phyloP scores from a whole-genome alignment of 2,888 invertebrate genomes.

The Strigamia crassipes region DNA sequence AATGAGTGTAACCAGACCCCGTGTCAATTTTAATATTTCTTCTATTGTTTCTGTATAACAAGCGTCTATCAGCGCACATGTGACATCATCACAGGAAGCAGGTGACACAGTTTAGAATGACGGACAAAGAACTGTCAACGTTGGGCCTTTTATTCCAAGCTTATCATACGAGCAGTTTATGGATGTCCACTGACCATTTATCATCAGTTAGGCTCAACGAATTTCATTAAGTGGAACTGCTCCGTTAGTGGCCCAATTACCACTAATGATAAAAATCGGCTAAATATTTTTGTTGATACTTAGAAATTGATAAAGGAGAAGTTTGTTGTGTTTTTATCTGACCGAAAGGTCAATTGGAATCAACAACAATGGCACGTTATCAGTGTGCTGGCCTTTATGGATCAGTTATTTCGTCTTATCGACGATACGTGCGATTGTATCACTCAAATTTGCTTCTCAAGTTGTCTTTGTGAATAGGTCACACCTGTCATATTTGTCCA shows the following conservation, averaged over 20 bases:
- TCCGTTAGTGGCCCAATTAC: slow-evolving; percentile 1
- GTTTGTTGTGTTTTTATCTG: background rate
- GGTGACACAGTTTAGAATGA: slow-evolving; percentile 16
- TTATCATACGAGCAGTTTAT: slow-evolving; percentile 25
- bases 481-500: background rate
- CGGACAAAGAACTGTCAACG: slow-evolving; percentile 24
- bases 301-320: background rate
- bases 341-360: background rate
- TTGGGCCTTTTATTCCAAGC: slow-evolving; percentile 4
- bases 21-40: slow-evolving; percentile 1
- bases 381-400: background rate
- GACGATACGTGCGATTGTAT: background rate
- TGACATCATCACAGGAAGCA: slow-evolving; percentile 25
- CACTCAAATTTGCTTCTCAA: background rate
- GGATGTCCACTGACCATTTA: slow-evolving; percentile 29
- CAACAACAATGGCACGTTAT: background rate
- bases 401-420: background rate
- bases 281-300: background rate
- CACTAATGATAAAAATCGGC: background rate
- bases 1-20: background rate
- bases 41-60: background rate
- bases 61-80: background rate
- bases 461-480: background rate
- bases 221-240: slow-evolving; percentile 6
- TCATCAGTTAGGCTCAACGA: slow-evolving; percentile 27